Conservation (phyloP, 2,888 invertebrate genomes). For the Noctua comes region DNA sequence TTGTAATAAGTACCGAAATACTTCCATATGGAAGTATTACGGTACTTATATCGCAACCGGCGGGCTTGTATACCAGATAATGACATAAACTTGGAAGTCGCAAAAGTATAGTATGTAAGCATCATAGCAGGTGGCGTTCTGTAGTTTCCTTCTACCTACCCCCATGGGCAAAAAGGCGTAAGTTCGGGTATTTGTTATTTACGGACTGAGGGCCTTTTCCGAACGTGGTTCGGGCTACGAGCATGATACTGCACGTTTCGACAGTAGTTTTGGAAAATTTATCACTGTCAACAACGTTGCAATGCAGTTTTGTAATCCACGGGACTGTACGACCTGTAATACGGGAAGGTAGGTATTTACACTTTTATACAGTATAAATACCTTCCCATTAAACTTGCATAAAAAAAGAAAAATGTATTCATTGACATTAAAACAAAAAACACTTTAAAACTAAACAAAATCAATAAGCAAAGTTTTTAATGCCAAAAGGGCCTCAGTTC, state of each 20-base stretch:
- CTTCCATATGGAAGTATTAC: no score
- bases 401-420: no score
- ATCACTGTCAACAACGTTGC: constrained; percentile 20
- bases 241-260: neutral
- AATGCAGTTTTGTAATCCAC: neutral
- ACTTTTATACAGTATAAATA: neutral
- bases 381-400: neutral
- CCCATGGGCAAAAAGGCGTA: no score
- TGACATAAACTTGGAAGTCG: no score
- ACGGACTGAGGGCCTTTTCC: neutral
- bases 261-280: neutral
- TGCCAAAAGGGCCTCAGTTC: no score
- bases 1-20: no score
- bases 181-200: neutral
- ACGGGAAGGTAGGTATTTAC: no score
- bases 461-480: no score
- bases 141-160: no score
- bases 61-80: neutral
- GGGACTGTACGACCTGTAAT: neutral
- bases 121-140: neutral
- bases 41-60: no score
- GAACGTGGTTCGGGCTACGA: neutral
- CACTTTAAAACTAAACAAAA: no score
- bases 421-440: no score
- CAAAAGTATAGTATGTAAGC: neutral